Evolutionary conservation across 2,888 invertebrate species (phyloP), one percentile per base, ranked within the genome.

Genomic region (Cephus sareptanus): DNA sequence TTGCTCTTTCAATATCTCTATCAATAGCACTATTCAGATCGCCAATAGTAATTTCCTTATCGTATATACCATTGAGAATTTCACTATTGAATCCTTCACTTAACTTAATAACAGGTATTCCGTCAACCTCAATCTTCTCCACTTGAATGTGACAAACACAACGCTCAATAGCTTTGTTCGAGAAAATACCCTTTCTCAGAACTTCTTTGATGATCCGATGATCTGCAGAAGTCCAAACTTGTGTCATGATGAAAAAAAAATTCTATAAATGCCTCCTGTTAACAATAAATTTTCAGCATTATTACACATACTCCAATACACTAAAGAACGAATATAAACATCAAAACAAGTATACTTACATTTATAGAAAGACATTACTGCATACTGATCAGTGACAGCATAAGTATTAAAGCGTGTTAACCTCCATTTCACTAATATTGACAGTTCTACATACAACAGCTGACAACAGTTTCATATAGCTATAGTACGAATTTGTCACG

Each of bases 1-100:
- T 82, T 4, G 93, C 92, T 83, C 93, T 89, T 84, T 94, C 94
- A 31, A 94, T 90, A 84, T 93, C 93, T 82, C 91, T 92, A 81
- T 94, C 94, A 34, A 94, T 87, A 81, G 91, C 92, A 34, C 88
- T 91, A 80, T 92, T 92, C 1, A 89, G 90, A 80, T 93, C 92
- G 0, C 94, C 94, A 31, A 94, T 93, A 15, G 92, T 84, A 13
- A 90, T 30, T 0, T 71, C 78, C 71, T 88, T 85, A 37, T 86
- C 79, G 0, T 40, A 15, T 3, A 70, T 56, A 30, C 78, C 82
- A 73, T 84, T 78, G 11, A 91, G 79, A 74, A 94, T 90, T 31
- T 91, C 91, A 0, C 93, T 93, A 75, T 92, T 90, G 79, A 93
- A 93, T 12, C 88, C 83, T 13, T 86, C 83, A 74, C 90, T 90